Evolutionary conservation across 2,888 invertebrate species (phyloP), one percentile per base, ranked within the genome.

Genomic region (Drosophila nr. medialis): DNA sequence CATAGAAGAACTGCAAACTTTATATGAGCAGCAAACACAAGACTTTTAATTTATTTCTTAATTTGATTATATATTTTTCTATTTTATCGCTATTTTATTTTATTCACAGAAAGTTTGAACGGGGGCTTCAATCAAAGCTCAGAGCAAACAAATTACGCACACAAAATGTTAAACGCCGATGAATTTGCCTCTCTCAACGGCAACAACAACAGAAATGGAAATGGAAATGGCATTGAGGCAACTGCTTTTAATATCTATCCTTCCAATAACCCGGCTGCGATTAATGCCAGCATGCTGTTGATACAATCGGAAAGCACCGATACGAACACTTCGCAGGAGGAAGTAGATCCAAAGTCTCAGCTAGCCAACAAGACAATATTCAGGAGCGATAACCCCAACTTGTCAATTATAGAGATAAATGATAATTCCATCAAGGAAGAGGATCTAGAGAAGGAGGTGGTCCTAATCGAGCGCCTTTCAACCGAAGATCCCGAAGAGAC

Each of bases 391-490:
- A 92, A 93, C 86, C 93, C 93, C 75, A 88, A 93, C 83, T 90
- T 92, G 92, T 92, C 93, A 93, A 93, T 93, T 93, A 93, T 93
- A 90, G 93, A 93, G 86, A 93, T 93, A 67, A 92, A 90, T 80
- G 90, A 92, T 77, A 91, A 89, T 76, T 91, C 92, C 21, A 89
- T 89, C 71, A 89, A 90, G 63, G 91, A 90, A 64, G 83, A 87
- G 49, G 89, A 91, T 70, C 75, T 87, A 2, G 90, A 91, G 66
- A 91, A 91, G 56, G 83, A 92, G 27, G 92, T 93, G 59, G 83
- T 91, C 64, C 80, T 92, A n/a, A 90, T 93, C 63, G 93, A 91
- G 34, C 71, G 83, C 11, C 80, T 89, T 61, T 90, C 90, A 10
- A 90, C 89, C 42, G 91, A 91, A 21, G 90, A 91, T 45, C 64